Base-by-base conservation (phyloP, 2,797 vertebrate species). In the Acanthurus lineatus region DNA sequence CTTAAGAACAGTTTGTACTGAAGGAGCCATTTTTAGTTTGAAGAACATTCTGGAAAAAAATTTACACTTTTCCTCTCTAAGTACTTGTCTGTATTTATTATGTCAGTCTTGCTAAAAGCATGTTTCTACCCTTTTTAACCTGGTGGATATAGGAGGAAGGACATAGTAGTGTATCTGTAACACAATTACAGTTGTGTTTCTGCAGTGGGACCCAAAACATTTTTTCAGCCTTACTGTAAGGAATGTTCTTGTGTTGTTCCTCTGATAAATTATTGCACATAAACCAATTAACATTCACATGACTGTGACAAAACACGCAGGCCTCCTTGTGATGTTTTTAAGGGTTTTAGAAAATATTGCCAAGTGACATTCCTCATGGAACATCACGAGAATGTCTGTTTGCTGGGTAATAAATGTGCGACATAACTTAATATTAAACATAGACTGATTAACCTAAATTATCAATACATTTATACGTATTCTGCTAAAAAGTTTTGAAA, bases 291-390 rank as follows among this genome's bases (percentile, higher is more conserved):
- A 53, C 48, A 48, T 15, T 59, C 40, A 74, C 53, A 69, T 17
- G 9, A 62, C 42, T 44, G 1, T 69, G 28, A 59, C 59, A 53
- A 38, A 58, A 69, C 28, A 53, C 11, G 25, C 32, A n/a, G 25
- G 38, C 44, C 25, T 73, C 44, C n/a, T 63, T 28, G 14, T 54
- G 64, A 32, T 52, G 58, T 42, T 68, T 35, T 52, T 59, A 15
- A 44, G 8, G 4, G 49, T 61, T 48, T 16, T 3, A 1, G 60
- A 3, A 73, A 40, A 12, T 48, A 60, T 25, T 45, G 8, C 15
- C 4, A 6, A 20, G 15, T 32, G 10, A 48, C 9, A 62, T 66
- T 32, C 17, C 56, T 42, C 15, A 48, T 60, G n/a, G 28, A 38
- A 38, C 28, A 47, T 60, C 6, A 47, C 45, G 20, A 20, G 57